These are phyloP conservation scores for Apodemia mormo DNA, from an alignment of 2,888 invertebrate species.

Conservation along the genomic window DNA sequence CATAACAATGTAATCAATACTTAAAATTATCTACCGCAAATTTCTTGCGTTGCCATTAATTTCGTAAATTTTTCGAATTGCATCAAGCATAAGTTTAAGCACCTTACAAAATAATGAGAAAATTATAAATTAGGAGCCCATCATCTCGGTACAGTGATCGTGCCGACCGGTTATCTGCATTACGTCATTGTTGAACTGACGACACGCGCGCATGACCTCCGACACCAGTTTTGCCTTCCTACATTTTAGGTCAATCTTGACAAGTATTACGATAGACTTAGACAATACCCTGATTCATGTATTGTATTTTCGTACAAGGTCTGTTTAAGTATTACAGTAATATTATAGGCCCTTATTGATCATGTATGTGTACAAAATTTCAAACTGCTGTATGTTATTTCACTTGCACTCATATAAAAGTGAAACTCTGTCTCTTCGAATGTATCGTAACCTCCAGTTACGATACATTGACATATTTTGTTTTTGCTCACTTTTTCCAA, in stretches of 20 bases:
- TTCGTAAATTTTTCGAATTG: conserved; percentile 7
- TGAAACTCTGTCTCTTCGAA: too few relatives aligned
- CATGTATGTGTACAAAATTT: background rate
- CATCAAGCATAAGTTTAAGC: conserved; percentile 21
- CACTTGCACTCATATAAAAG: too few relatives aligned
- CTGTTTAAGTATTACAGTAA: background rate
- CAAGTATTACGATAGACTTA: conserved; percentile 36
- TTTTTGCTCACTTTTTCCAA: too few relatives aligned
- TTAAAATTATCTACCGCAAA: background rate
- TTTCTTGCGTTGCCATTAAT: background rate
- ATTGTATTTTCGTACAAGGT: conserved; percentile 5
- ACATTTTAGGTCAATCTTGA: conserved; percentile 56
- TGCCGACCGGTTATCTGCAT: conserved; percentile 54
- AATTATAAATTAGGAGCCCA: conserved; percentile 32
- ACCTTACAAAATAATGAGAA: conserved; percentile 31
- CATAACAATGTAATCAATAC: background rate
- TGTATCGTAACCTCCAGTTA: too few relatives aligned
- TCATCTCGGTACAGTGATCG: conserved; percentile 25
- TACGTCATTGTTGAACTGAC: conserved; percentile 65
- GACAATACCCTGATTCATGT: conserved; percentile 21
- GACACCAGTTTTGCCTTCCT: conserved; percentile 57
- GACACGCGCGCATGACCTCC: conserved; percentile 58
- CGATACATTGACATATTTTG: too few relatives aligned
- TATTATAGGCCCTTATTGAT: background rate
- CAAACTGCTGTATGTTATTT: background rate